Conservation (phyloP, 2,888 invertebrate species). For the Adelphocoris suturalis region DNA sequence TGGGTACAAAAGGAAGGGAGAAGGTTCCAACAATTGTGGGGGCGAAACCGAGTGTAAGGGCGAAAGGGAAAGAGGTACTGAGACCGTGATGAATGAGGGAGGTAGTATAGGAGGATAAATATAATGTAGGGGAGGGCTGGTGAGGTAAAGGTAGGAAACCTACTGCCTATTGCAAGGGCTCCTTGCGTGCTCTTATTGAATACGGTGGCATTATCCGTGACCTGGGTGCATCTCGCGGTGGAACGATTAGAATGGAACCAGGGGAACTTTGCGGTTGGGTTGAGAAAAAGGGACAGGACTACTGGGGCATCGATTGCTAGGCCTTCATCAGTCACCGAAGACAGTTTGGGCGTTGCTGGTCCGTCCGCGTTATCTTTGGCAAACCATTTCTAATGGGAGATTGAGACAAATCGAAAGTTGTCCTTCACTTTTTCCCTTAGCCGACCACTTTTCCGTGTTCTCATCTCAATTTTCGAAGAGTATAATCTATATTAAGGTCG, state of each 20-base stretch:
- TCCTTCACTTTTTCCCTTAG: constrained; percentile 5
- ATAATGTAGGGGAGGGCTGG: not conserved
- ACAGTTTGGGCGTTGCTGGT: constrained; percentile 54
- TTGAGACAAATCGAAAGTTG: constrained; percentile 60
- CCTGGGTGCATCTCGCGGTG: constrained; percentile 41
- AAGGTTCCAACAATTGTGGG: constrained; percentile 13
- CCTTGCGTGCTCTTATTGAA: constrained; percentile 46
- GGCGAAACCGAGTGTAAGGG: constrained; percentile 9
- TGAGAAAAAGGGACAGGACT: constrained; percentile 43
- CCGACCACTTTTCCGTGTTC: not conserved
- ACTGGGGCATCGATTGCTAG: constrained; percentile 62
- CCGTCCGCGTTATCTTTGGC: constrained; percentile 36
- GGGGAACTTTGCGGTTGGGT: constrained; percentile 4
- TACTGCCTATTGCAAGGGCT: constrained; percentile 42
- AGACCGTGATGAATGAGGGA: constrained; percentile 20
- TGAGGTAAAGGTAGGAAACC: constrained; percentile 23
- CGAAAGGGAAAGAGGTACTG: not conserved
- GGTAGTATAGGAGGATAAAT: constrained; percentile 25
- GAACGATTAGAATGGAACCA: constrained; percentile 31
- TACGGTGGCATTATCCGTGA: constrained; percentile 52
- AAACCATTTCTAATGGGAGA: constrained; percentile 57
- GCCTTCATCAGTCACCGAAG: constrained; percentile 63
- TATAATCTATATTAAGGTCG: not conserved
- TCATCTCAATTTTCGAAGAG: not conserved
- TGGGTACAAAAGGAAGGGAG: constrained; percentile 32